Evolutionary conservation across 2,113 vertebrate genomes (phyloP), one percentile per base, ranked within the genome.

Genomic region (Melanerpes aurifrons): DNA sequence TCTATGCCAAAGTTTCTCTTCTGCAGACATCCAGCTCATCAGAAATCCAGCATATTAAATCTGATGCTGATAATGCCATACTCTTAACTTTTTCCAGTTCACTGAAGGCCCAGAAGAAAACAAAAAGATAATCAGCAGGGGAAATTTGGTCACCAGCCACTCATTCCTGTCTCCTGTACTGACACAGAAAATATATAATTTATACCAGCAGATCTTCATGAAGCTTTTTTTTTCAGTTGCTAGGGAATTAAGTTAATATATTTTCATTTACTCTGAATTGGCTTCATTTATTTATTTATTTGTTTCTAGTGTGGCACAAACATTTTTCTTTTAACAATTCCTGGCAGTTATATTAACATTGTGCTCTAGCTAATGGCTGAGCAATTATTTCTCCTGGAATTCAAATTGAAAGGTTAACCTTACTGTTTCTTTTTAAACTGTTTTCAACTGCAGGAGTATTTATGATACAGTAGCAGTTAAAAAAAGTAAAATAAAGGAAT

Each of bases 191-290:
- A 93, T 91, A 59, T 25, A 86, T 90, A 91, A 95, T 94, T 94
- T 86, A 91, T 82, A 47, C 15, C 14, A 87, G 56, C 28, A 92
- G 17, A 9, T 79, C 84, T 81, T 90, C 73, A 26, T 58, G 43
- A 12, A 86, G 29, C 64, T 89, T 70, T 89, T 40, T 89, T 40
- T 37, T 91, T 59, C 43, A 74, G 56, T 53, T 2, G 5, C 40
- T 78, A 57, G 57, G 50, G 95, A 97, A 96, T 93, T 66, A 95
- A 82, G 90, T 91, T 95, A 94, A 68, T 95, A 82, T 35, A 15
- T 91, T 96, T 96, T 91, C 25, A 88, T 90, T 93, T 86, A 62
- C 50, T 71, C 35, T 86, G 31, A 94, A 92, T 53, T 85, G 47
- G 29, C 18, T 77, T 18, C 22, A 74, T 74, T 80, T 92, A 70